Conservation (phyloP, 2,888 invertebrate species). For the Nycteola revayana region DNA sequence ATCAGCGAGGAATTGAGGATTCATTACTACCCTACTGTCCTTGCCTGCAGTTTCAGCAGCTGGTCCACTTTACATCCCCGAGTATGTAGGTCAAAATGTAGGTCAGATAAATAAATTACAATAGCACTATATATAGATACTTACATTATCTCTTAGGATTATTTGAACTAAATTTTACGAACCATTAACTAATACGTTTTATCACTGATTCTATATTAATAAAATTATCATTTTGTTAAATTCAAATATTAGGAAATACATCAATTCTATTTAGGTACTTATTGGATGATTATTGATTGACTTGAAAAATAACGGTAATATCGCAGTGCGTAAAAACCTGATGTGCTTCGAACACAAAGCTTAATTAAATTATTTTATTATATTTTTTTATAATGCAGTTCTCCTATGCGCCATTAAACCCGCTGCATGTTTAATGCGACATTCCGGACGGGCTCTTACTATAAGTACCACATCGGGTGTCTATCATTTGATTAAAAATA, state of each 20-base stretch:
- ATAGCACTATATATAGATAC: not conserved
- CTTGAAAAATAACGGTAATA: conserved; percentile 5
- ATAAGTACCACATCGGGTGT: too few species aligned
- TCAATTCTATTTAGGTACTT: too few species aligned
- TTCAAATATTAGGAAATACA: too few species aligned
- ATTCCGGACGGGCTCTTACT: conserved; percentile 11
- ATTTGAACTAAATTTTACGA: conserved; percentile 4
- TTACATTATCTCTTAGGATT: too few species aligned
- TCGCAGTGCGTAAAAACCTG: conserved; percentile 10
- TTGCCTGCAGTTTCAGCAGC: too few species aligned
- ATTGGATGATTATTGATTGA: conserved; percentile 23
- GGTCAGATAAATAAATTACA: conserved; percentile 48
- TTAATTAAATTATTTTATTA: conserved; percentile 58
- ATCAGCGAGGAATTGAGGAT: too few species aligned
- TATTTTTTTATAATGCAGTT: conserved; percentile 41
- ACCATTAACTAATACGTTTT: conserved; percentile 12
- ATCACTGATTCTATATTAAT: not conserved
- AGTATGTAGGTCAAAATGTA: conserved; percentile 54
- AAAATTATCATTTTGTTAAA: too few species aligned
- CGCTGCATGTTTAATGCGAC: conserved; percentile 40
- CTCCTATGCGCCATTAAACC: conserved; percentile 43
- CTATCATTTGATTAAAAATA: too few species aligned
- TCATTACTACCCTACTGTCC: too few species aligned
- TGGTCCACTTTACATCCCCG: conserved; percentile 2
- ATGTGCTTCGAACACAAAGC: conserved; percentile 19